Percentiles rank a stretch among this genome's conserved stretches.
Conservation (phyloP, 2,888 invertebrate species). For the Tanytarsus gracilentus region DNA sequence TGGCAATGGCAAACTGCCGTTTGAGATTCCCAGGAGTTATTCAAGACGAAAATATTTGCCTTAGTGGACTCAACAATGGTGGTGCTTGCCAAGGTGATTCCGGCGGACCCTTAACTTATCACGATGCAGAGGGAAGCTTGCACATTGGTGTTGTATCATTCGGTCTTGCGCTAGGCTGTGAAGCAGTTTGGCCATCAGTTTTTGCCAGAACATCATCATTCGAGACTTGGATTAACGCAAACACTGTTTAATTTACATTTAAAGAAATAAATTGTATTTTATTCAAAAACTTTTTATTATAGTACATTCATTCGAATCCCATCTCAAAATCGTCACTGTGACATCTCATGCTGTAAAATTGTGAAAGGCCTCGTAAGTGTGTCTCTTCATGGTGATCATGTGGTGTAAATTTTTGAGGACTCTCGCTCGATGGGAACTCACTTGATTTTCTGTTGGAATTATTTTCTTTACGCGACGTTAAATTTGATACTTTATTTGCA, state of each 20-base stretch:
- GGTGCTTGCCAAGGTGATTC: conserved; percentile 17
- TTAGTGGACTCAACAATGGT: conserved; percentile 2
- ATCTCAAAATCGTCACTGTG: conserved; percentile 15
- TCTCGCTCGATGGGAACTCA: neutral
- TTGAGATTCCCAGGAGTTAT: conserved; percentile 18
- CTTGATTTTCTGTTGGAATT: neutral
- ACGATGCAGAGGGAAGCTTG: no score
- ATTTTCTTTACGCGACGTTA: neutral
- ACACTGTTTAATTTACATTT: neutral
- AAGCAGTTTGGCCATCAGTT: neutral
- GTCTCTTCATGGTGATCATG: neutral
- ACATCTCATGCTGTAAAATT: neutral
- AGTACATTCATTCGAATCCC: conserved; percentile 1
- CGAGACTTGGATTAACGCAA: neutral
- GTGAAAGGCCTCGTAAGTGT: neutral
- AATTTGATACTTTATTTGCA: conserved; percentile 2
- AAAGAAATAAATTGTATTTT: neutral
- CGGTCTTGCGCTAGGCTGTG: no score
- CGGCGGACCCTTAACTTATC: conserved; percentile 12
- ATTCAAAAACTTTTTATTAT: neutral
- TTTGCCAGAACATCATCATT: neutral
- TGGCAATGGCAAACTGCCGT: neutral
- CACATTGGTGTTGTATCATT: no score
- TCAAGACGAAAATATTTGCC: conserved; percentile 15
- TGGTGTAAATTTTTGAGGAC: neutral